Evolutionary conservation across 1,140 invertebrate genomes (phyloP).

Genomic region (Ceratina australensis): DNA sequence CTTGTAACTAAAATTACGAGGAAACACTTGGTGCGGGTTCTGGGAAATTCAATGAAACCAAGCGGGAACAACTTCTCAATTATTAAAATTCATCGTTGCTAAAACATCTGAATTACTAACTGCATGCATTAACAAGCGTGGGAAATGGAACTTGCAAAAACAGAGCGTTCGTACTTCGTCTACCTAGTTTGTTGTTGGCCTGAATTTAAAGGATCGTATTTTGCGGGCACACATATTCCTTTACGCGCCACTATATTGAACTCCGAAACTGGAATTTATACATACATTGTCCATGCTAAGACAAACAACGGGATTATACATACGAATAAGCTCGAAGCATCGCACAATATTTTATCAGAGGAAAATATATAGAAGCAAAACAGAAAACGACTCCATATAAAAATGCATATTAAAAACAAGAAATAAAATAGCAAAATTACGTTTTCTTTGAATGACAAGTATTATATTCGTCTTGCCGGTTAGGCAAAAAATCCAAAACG

Average conservation of each 20-base stretch:
- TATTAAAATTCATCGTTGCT: constrained; percentile 3
- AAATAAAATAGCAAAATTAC: background rate
- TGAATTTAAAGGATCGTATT: constrained; percentile 4
- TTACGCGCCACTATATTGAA: background rate
- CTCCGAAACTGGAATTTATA: background rate
- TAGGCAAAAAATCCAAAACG: constrained; percentile 3
- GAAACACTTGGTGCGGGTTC: constrained; percentile 3
- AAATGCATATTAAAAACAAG: background rate
- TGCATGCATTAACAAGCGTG: background rate
- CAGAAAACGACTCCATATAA: background rate
- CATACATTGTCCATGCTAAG: too few relatives aligned
- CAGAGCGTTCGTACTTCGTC: too few relatives aligned
- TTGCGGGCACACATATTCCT: background rate
- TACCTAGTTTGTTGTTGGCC: background rate
- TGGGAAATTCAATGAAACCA: background rate
- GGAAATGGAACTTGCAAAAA: constrained; percentile 5
- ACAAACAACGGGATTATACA: background rate
- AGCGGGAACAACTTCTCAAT: background rate
- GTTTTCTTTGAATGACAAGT: background rate
- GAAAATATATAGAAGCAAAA: too few relatives aligned
- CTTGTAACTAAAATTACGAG: background rate
- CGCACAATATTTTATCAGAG: too few relatives aligned
- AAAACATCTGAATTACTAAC: constrained; percentile 35
- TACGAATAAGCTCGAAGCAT: too few relatives aligned
- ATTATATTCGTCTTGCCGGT: background rate